Evolutionary conservation across 1,140 invertebrate genomes (phyloP), one percentile per base, ranked within the genome.

Genomic region (Hormaphis cornu): DNA sequence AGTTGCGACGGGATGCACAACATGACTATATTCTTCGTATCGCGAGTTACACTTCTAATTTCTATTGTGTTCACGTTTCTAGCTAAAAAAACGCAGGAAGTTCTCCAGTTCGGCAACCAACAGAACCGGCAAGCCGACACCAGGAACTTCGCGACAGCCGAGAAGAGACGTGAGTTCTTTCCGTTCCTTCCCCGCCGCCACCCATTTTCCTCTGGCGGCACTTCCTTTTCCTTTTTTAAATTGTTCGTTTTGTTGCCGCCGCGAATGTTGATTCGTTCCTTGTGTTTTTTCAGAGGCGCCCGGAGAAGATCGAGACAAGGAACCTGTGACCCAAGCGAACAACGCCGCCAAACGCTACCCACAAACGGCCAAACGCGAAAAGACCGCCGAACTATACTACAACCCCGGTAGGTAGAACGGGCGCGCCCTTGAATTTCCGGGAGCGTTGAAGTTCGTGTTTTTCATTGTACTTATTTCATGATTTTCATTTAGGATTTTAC

Each of bases 81-180:
- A 80, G 80, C 75, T 4, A 80, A 81, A 74, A 76, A 78, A 66
- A 74, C 79, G 1, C 78, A 81, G 73, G 80, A 81, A 71, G 74
- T 77, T 30, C 71, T 80, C 48, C 79, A 80, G 77, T 80, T 80
- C 40, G 79, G 79, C 1, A 80, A 80, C 69, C 80, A 81, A 66
- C 80, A 80, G 54, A 80, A 79, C 72, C 75, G 75, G 33, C 70
- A 73, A 5, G 74, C 76, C 12, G 75, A 74, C 33, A 48, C 18
- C 30, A 50, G 61, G 14, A 52, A 61, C 72, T 26, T 72, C 73
- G 10, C 71, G 3, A 74, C 76, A 2, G 71, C 63, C 8, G 53
- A 74, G 0, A 78, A 80, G 24, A 78, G 78, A 75, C 74, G 79
- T 79, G 66, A 76, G 71, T 33, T 6, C 9, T 33, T 33, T 33